phyloP scores from a whole-genome alignment of 2,797 vertebrate genomes.

The Megalops cyprinoides region DNA sequence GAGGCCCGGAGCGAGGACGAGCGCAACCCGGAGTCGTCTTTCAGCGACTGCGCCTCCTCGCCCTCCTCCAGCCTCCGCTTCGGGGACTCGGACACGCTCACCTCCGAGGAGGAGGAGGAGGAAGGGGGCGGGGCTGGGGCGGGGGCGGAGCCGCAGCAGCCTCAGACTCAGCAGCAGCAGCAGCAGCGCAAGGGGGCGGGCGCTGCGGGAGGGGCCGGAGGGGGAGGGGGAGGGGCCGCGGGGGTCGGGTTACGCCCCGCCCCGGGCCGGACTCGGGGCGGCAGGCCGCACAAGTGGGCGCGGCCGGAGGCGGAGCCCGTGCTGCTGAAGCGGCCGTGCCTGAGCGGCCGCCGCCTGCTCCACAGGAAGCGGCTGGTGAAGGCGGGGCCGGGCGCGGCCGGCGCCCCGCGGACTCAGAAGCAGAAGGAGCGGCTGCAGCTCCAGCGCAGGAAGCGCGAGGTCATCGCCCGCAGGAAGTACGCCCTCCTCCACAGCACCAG shows the following conservation, averaged over 20 bases:
- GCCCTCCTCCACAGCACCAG: constrained; percentile 92
- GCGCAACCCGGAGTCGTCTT: constrained; percentile 88
- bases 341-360: constrained; percentile 77
- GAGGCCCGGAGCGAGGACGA: constrained; percentile 87
- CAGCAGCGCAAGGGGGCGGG: constrained; percentile 55
- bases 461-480: constrained; percentile 90
- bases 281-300: constrained; percentile 90
- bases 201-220: constrained; percentile 48
- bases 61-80: constrained; percentile 95
- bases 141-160: constrained; percentile 56
- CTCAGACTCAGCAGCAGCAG: constrained; percentile 38
- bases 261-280: constrained; percentile 81
- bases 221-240: constrained; percentile 32
- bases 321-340: constrained; percentile 90
- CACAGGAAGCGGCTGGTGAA: constrained; percentile 93
- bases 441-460: constrained; percentile 94
- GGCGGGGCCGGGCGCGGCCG: constrained; percentile 68
- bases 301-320: constrained; percentile 88
- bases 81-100: constrained; percentile 96
- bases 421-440: constrained; percentile 93
- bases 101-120: constrained; percentile 89
- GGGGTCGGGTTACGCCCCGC: constrained; percentile 39
- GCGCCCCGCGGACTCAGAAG: constrained; percentile 89
- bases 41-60: constrained; percentile 95
- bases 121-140: constrained; percentile 50